These are phyloP conservation scores for Pseudanteris insignis DNA, from an alignment of 2,888 invertebrate genomes.

Conservation along the genomic window DNA sequence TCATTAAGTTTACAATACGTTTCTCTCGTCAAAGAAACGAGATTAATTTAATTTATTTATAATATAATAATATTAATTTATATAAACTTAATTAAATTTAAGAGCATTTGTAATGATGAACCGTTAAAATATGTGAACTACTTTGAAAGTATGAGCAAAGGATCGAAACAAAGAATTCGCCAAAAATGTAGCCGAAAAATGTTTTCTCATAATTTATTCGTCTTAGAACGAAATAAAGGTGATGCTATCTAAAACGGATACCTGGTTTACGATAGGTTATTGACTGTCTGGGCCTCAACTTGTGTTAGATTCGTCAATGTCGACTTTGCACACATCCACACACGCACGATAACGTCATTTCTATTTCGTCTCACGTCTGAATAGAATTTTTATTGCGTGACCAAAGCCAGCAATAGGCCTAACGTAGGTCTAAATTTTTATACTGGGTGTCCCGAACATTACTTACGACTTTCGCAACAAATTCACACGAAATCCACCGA, in stretches of 20 bases:
- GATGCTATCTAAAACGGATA: slow-evolving; percentile 54
- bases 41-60: no score
- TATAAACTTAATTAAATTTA: no score
- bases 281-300: slow-evolving; percentile 52
- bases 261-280: slow-evolving; percentile 50
- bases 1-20: no score
- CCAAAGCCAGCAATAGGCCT: slow-evolving; percentile 27
- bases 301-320: slow-evolving; percentile 48
- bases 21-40: no score
- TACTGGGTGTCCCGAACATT: slow-evolving; percentile 22
- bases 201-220: slow-evolving; percentile 37
- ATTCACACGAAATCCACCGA: no score
- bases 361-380: slow-evolving; percentile 45
- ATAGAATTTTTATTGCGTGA: slow-evolving; percentile 43
- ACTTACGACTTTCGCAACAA: no score
- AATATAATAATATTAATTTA: no score
- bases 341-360: slow-evolving; percentile 33
- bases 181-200: slow-evolving; percentile 27
- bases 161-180: slow-evolving; percentile 28
- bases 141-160: no score
- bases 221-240: slow-evolving; percentile 45
- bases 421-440: slow-evolving; percentile 20
- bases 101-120: no score
- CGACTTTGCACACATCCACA: slow-evolving; percentile 27
- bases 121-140: no score